A percentile compares a stretch with the other conserved stretches of the same genome.
phyloP scores from a whole-genome alignment of 1,140 invertebrate species.

The Himalopsyche phryganea region DNA sequence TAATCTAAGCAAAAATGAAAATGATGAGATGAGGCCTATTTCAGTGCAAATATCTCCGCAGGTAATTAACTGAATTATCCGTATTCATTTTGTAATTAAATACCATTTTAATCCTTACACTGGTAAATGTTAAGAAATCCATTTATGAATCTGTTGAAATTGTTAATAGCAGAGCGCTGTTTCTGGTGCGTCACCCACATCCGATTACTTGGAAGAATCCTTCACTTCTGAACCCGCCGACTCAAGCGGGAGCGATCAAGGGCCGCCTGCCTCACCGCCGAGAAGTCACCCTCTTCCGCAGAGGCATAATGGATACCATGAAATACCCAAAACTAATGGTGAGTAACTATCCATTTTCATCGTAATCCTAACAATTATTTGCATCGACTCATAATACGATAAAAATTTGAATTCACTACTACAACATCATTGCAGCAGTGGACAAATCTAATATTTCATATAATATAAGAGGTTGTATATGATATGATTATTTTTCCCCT shows the following conservation, averaged over 20 bases:
- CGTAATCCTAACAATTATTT: too few relatives aligned
- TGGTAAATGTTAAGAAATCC: too few relatives aligned
- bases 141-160: too few relatives aligned
- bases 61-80: conserved; percentile 11
- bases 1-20: conserved; percentile 50
- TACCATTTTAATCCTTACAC: too few relatives aligned
- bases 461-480: too few relatives aligned
- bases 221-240: conserved; percentile 43
- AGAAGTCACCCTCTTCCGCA: conserved; percentile 12
- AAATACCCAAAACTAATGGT: conserved; percentile 5
- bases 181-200: conserved; percentile 39
- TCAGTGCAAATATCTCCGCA: conserved; percentile 30
- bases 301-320: conserved; percentile 2
- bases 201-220: conserved; percentile 46
- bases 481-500: too few relatives aligned
- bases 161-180: conserved; percentile 13
- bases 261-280: conserved; percentile 40
- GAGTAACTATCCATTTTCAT: too few relatives aligned
- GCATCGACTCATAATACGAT: too few relatives aligned
- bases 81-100: too few relatives aligned
- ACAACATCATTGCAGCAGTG: too few relatives aligned
- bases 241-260: conserved; percentile 44
- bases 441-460: too few relatives aligned
- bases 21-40: conserved; percentile 40
- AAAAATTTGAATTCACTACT: too few relatives aligned